Evolutionary conservation across 2,888 invertebrate genomes (phyloP), one percentile per base, ranked within the genome.

Genomic region (Agonopterix alstromeriana): DNA sequence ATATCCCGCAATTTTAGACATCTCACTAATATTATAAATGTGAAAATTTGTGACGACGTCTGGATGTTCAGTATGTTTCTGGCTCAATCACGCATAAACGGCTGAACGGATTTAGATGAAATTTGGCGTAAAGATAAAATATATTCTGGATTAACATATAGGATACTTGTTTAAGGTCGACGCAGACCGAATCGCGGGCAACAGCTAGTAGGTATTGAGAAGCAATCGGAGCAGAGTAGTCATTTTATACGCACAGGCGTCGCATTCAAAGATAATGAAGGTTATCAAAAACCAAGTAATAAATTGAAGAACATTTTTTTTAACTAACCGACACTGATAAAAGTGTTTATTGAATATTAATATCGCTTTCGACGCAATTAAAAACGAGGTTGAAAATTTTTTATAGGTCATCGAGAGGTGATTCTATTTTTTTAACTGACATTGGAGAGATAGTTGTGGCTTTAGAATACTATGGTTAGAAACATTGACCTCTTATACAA

Each of bases 301-400:
- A 83, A 83, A 82, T 82, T 78, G 55, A 63, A 58, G 64, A 57
- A 56, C 53, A 51, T 66, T 77, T 72, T 77, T 73, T 77, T 74
- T 77, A 42, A 76, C 57, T 74, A 59, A 66, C 82, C 43, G 48
- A 70, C 69, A 14, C 52, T 53, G 78, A 77, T 82, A 80, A 70
- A 52, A 44, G 55, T 75, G 73, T 76, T 83, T 83, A 84, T 83
- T 85, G 83, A 84, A 84, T 82, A 77, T 82, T 82, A 17, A 81
- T 73, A 72, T 65, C 67, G 66, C 63, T 72, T 67, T 65, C 63
- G 69, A 75, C 79, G 78, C 83, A 79, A 79, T 81, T 74, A 74
- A 67, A 69, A 73, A 63, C 61, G 57, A 65, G 69, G 70, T 66
- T 72, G 67, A 54, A 62, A 55, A 49, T 50, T 56, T 70, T 69